Evolutionary conservation across 2,113 vertebrate genomes (phyloP).

Genomic region (Tetrax tetrax): DNA sequence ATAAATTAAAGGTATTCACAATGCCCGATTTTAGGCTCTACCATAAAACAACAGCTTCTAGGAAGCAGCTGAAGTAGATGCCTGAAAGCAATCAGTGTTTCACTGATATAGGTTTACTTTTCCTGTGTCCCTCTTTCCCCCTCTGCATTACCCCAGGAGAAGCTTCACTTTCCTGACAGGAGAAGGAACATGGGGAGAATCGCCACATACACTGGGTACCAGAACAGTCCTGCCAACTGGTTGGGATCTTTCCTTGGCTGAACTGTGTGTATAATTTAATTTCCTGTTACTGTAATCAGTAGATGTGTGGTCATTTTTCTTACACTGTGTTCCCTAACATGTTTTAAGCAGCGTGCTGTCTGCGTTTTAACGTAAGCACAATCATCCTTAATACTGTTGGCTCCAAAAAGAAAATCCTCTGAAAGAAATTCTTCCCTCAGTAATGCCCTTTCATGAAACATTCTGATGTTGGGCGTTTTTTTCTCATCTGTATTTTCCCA

Average conservation of each 20-base stretch:
- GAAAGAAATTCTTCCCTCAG: background rate
- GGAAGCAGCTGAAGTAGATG: background rate
- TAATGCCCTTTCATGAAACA: background rate
- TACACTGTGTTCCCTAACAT: background rate
- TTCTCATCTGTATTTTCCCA: background rate
- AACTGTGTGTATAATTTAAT: background rate
- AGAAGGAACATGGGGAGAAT: background rate
- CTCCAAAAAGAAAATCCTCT: background rate
- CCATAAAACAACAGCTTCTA: background rate
- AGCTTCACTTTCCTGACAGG: background rate
- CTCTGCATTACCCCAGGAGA: background rate
- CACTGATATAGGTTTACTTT: background rate
- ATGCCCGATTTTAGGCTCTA: background rate
- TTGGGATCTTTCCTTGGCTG: background rate
- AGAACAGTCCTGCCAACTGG: background rate
- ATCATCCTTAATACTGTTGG: background rate
- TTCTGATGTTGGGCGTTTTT: background rate
- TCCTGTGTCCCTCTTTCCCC: background rate
- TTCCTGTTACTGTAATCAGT: background rate
- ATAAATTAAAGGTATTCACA: background rate
- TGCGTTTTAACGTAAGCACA: background rate
- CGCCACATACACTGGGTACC: background rate
- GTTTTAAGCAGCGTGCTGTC: background rate
- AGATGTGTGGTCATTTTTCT: background rate
- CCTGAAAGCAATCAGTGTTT: background rate